Evolutionary conservation across 2,113 vertebrate genomes (phyloP).

Genomic region (Chitala chitala): DNA sequence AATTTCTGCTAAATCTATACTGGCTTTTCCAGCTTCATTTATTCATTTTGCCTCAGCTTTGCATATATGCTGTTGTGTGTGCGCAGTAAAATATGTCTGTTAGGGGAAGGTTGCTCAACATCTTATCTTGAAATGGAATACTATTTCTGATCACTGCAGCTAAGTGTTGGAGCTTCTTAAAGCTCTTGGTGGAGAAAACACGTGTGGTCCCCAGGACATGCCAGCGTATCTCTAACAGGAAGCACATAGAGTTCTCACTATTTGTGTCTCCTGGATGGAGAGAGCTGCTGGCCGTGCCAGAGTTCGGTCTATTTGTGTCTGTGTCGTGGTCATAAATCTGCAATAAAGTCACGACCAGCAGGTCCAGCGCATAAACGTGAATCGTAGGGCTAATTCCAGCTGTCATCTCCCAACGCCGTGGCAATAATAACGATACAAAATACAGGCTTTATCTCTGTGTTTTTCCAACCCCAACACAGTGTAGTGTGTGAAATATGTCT

Average conservation of each 20-base stretch:
- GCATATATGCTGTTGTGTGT: background rate
- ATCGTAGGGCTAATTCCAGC: conserved; percentile 35
- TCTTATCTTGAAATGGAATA: conserved; percentile 14
- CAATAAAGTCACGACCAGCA: conserved; percentile 38
- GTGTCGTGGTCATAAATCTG: conserved; percentile 54
- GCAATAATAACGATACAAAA: no score
- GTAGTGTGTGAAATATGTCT: no score
- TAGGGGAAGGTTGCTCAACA: background rate
- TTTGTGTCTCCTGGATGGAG: conserved; percentile 32
- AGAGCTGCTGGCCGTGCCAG: conserved; percentile 31
- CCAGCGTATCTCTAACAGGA: conserved; percentile 31
- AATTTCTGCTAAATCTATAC: no score
- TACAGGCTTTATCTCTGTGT: no score
- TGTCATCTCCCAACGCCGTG: conserved; percentile 23
- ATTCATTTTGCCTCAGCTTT: background rate
- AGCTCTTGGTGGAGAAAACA: no score
- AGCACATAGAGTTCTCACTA: conserved; percentile 27
- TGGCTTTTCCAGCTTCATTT: no score
- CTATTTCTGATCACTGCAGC: no score
- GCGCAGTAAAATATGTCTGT: background rate
- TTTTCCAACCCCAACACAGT: no score
- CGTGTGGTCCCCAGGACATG: conserved; percentile 14
- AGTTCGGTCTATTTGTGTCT: conserved; percentile 36
- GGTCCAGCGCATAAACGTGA: conserved; percentile 48
- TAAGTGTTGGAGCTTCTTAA: no score